Percentiles rank a stretch among this genome's conserved stretches.
These are phyloP conservation scores for Botia almorhae DNA, from an alignment of 2,797 vertebrate species.

Conservation along the genomic window DNA sequence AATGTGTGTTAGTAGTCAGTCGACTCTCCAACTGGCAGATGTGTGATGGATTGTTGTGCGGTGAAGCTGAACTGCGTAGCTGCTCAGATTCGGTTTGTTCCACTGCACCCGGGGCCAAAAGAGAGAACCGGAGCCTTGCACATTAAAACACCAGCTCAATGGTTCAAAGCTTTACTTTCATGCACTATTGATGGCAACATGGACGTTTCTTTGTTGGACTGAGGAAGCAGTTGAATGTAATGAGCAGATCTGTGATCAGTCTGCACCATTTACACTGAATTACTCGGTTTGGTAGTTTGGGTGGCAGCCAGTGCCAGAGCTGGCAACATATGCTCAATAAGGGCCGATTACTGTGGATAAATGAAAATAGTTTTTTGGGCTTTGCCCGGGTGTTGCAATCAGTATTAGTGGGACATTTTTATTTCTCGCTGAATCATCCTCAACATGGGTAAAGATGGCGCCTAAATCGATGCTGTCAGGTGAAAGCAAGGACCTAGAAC, in stretches of 20 bases:
- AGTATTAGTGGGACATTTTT: slow-evolving; percentile 45
- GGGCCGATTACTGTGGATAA: slow-evolving; percentile 13
- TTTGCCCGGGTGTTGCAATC: slow-evolving; percentile 41
- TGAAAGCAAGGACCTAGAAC: slow-evolving; percentile 46
- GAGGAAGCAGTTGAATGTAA: slow-evolving; percentile 15
- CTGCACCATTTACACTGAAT: slow-evolving; percentile 34
- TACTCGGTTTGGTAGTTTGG: slow-evolving; percentile 30
- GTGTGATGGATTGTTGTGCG: slow-evolving; percentile 40
- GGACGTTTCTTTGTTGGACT: slow-evolving; percentile 25
- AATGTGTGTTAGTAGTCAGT: slow-evolving; percentile 29
- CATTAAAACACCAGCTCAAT: slow-evolving; percentile 27
- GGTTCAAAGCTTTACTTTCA: slow-evolving; percentile 38
- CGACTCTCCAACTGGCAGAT: slow-evolving; percentile 26
- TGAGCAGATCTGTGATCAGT: slow-evolving; percentile 34
- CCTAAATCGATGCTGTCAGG: slow-evolving; percentile 53
- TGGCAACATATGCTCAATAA: slow-evolving; percentile 34
- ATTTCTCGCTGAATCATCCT: slow-evolving; percentile 45
- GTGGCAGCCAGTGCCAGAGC: background rate
- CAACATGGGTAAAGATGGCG: slow-evolving; percentile 38
- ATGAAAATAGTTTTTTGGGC: slow-evolving; percentile 18
- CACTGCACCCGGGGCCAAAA: slow-evolving; percentile 27
- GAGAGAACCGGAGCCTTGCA: slow-evolving; percentile 8
- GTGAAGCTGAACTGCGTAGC: slow-evolving; percentile 37
- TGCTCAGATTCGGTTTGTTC: slow-evolving; percentile 29
- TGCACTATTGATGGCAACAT: slow-evolving; percentile 28